Percentiles rank a stretch among this genome's conserved stretches.
phyloP scores from a whole-genome alignment of 1,140 invertebrate genomes.

The Nilaparvata lugens region DNA sequence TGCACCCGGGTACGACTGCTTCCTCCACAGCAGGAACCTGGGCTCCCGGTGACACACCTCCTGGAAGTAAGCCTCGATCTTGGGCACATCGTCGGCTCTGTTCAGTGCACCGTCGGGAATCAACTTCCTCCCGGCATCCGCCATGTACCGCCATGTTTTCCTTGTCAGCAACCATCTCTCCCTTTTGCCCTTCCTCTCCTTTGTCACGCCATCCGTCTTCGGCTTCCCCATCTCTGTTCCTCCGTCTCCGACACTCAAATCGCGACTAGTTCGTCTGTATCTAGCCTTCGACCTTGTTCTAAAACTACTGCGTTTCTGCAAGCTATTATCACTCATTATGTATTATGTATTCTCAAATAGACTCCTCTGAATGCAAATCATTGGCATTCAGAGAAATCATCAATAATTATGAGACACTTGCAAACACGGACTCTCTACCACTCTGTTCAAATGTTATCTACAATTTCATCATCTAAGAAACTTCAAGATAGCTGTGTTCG shows the following conservation, averaged over 20 bases:
- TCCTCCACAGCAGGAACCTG: slow-evolving; percentile 69
- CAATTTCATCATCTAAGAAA: no score
- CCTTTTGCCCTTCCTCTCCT: slow-evolving; percentile 20
- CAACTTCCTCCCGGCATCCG: slow-evolving; percentile 72
- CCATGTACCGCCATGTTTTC: slow-evolving; percentile 86
- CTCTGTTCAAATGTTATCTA: no score
- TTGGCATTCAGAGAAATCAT: no score
- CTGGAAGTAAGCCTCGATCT: slow-evolving; percentile 75
- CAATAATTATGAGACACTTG: no score
- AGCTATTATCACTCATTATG: background rate
- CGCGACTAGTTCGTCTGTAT: background rate
- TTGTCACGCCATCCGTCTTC: background rate
- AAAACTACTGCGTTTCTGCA: background rate
- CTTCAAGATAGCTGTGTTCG: no score
- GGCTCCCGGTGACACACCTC: slow-evolving; percentile 66
- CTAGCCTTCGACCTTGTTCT: background rate
- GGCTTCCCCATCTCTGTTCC: background rate
- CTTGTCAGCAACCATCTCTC: slow-evolving; percentile 75
- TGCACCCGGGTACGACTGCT: slow-evolving; percentile 65
- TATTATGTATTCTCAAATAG: no score
- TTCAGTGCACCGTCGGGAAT: slow-evolving; percentile 66
- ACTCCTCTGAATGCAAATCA: no score
- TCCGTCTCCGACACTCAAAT: background rate
- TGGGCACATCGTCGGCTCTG: slow-evolving; percentile 59
- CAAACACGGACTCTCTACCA: no score